These are phyloP conservation scores for Nicator chloris DNA, from an alignment of 2,113 vertebrate genomes.

Conservation along the genomic window DNA sequence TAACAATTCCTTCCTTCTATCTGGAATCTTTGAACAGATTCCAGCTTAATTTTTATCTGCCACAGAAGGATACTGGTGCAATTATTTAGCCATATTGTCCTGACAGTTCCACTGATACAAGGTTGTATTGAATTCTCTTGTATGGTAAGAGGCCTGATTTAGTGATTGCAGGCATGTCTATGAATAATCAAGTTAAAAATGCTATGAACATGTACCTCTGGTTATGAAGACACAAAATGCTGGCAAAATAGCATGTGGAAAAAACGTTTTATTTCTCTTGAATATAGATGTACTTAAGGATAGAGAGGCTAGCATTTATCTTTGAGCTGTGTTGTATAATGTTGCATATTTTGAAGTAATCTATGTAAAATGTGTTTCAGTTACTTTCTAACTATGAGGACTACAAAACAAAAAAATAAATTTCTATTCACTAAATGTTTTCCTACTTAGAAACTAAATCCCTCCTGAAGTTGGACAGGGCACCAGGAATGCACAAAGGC, in stretches of 20 bases:
- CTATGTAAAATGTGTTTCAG: background rate
- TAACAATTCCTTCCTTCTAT: background rate
- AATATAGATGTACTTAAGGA: background rate
- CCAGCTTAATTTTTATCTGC: background rate
- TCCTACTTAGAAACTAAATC: background rate
- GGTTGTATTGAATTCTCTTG: background rate
- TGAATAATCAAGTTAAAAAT: background rate
- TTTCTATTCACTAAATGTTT: background rate
- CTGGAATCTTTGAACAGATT: background rate
- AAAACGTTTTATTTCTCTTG: background rate
- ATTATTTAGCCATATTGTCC: background rate
- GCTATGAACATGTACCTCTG: background rate
- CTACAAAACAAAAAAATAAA: background rate
- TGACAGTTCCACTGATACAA: background rate
- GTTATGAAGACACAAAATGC: background rate
- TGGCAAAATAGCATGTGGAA: background rate
- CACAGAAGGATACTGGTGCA: background rate
- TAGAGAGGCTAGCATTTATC: background rate
- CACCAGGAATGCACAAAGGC: background rate
- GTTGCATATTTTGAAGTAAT: background rate
- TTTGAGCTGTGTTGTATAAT: background rate
- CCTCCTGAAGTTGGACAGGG: background rate
- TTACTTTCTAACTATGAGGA: background rate
- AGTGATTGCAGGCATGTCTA: background rate
- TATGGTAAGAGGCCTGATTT: background rate